phyloP scores from a whole-genome alignment of 2,888 invertebrate species.

The Chrysolina haemoptera region DNA sequence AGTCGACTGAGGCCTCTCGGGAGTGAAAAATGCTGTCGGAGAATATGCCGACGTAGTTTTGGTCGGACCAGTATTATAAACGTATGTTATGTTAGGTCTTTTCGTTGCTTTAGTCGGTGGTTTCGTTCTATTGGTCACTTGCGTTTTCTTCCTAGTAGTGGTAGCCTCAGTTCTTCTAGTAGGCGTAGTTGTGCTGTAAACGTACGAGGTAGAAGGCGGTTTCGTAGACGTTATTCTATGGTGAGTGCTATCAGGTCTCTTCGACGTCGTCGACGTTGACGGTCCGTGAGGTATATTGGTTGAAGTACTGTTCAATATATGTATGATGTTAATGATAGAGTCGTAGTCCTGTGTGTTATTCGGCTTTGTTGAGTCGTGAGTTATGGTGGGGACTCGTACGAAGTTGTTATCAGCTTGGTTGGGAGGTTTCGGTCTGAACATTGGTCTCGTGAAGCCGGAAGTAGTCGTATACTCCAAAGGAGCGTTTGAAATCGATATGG shows the following conservation, averaged over 20 bases:
- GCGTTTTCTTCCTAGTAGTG: conserved; percentile 52
- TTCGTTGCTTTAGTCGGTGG: conserved; percentile 63
- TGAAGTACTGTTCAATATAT: conserved; percentile 74
- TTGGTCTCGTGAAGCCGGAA: conserved; percentile 69
- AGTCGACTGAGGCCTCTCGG: conserved; percentile 66
- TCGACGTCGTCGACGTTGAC: conserved; percentile 66
- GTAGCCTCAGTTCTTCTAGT: conserved; percentile 55
- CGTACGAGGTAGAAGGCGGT: conserved; percentile 69
- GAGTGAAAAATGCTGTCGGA: conserved; percentile 56
- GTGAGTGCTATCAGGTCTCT: conserved; percentile 43
- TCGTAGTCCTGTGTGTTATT: conserved; percentile 71
- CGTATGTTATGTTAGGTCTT: conserved; percentile 49
- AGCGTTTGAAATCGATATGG: conserved; percentile 65
- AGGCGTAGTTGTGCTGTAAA: conserved; percentile 59
- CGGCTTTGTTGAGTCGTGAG: conserved; percentile 61
- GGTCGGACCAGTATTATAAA: conserved; percentile 56
- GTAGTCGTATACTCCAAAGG: conserved; percentile 62
- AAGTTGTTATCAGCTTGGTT: conserved; percentile 71
- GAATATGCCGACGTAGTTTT: conserved; percentile 62
- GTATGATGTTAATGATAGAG: conserved; percentile 76
- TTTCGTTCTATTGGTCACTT: conserved; percentile 64
- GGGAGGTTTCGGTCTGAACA: conserved; percentile 67
- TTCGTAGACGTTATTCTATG: conserved; percentile 61
- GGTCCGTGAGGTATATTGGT: conserved; percentile 66
- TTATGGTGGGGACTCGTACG: conserved; percentile 74